Evolutionary conservation across 2,797 vertebrate species (phyloP).

Genomic region (Halcyon smyrnensis): DNA sequence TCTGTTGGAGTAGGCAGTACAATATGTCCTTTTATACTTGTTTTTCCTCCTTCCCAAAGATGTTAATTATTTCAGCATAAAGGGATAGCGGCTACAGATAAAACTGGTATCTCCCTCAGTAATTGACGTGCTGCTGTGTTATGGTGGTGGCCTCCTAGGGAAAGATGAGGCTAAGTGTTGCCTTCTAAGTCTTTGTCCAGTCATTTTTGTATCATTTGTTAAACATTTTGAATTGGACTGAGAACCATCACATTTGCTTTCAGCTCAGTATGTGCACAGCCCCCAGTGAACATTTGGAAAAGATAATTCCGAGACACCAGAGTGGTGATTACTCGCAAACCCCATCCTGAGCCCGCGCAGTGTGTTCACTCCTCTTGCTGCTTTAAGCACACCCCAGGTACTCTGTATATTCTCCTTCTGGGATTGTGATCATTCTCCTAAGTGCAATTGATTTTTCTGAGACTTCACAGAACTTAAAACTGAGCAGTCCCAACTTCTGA

Average conservation of each 20-base stretch:
- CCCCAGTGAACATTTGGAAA: constrained; percentile 51
- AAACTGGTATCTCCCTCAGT: neutral
- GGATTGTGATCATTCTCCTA: neutral
- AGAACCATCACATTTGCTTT: constrained; percentile 51
- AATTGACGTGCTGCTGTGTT: constrained; percentile 30
- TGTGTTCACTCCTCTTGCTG: constrained; percentile 19
- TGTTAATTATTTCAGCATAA: constrained; percentile 48
- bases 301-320: constrained; percentile 23
- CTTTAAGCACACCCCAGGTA: constrained; percentile 25
- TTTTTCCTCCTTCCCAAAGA: constrained; percentile 5
- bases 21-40: constrained; percentile 25
- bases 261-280: constrained; percentile 31
- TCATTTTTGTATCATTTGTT: constrained; percentile 23
- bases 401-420: neutral
- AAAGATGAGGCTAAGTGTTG: constrained; percentile 19
- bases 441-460: constrained; percentile 13
- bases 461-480: constrained; percentile 16
- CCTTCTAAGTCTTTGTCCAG: constrained; percentile 21
- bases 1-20: constrained; percentile 41
- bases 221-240: constrained; percentile 5
- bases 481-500: constrained; percentile 22
- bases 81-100: neutral
- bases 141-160: neutral
- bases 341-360: neutral
- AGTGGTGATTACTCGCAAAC: constrained; percentile 44